A percentile compares a stretch with the other conserved stretches of the same genome.
Conservation (phyloP, 2,888 invertebrate genomes). For the Argyresthia albistria region DNA sequence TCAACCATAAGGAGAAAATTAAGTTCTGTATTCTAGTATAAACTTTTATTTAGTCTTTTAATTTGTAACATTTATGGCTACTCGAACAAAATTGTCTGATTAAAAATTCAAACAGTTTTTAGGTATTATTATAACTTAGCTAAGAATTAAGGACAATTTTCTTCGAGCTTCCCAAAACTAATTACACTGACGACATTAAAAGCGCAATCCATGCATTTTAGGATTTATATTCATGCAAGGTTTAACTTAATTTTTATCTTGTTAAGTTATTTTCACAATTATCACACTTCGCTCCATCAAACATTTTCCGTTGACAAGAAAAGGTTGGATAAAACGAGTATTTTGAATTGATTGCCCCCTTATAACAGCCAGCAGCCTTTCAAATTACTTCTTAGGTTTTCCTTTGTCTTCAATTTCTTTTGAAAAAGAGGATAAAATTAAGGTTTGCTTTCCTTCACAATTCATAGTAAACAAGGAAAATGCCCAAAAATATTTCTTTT, state of each 20-base stretch:
- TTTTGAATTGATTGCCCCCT: no score
- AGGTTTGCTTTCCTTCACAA: background rate
- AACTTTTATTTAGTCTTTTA: no score
- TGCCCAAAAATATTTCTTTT: background rate
- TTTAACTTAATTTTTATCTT: constrained; percentile 14
- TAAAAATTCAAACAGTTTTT: no score
- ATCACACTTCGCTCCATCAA: background rate
- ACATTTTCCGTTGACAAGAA: background rate
- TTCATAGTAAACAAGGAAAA: background rate
- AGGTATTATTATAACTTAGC: no score
- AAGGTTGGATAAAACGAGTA: no score
- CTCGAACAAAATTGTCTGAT: no score
- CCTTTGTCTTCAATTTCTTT: background rate
- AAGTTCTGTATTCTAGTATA: background rate
- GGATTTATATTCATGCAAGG: constrained; percentile 21
- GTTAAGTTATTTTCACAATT: constrained; percentile 9
- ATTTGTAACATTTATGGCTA: no score
- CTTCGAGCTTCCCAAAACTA: background rate
- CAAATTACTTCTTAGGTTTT: background rate
- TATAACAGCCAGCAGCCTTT: background rate
- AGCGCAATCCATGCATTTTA: constrained; percentile 33
- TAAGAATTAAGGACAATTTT: no score
- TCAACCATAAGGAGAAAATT: background rate
- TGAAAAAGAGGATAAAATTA: background rate
- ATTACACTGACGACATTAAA: constrained; percentile 19